These are phyloP conservation scores for Hippasteria phrygiana DNA, from an alignment of 53 echinoderm and acorn worm species.

Conservation along the genomic window DNA sequence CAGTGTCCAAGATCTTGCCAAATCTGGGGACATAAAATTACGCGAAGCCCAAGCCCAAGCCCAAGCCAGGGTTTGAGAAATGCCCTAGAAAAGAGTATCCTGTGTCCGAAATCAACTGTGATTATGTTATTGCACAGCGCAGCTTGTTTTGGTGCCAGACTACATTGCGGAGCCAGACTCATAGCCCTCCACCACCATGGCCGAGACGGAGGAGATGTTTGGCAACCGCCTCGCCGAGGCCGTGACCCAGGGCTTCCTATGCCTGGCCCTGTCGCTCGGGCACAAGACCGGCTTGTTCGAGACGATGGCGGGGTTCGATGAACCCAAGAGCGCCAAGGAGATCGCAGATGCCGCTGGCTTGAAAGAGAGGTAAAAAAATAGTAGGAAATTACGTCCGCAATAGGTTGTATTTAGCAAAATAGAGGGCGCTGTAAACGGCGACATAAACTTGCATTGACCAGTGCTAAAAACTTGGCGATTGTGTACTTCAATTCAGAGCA, in stretches of 20 bases:
- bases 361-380: slow-evolving; percentile 65
- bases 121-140: background rate
- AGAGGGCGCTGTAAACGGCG: too few relatives aligned
- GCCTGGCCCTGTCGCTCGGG: slow-evolving; percentile 63
- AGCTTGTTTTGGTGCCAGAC: background rate
- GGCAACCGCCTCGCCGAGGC: slow-evolving; percentile 53
- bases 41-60: too few relatives aligned
- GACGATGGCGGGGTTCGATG: slow-evolving; percentile 63
- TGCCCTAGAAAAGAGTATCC: too few relatives aligned
- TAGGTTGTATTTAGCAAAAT: too few relatives aligned
- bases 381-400: background rate
- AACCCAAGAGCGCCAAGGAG: slow-evolving; percentile 66
- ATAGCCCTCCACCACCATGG: background rate
- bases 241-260: slow-evolving; percentile 54
- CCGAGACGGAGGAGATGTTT: slow-evolving; percentile 66
- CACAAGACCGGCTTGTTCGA: slow-evolving; percentile 64
- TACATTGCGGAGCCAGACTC: slow-evolving; percentile 9
- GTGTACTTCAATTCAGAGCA: too few relatives aligned
- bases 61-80: too few relatives aligned
- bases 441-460: too few relatives aligned
- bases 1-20: too few relatives aligned
- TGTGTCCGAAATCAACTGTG: background rate
- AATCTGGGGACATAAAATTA: too few relatives aligned
- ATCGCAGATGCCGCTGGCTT: slow-evolving; percentile 57
- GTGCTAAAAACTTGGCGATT: too few relatives aligned